These are phyloP conservation scores for Brachyalestes nurse DNA, from an alignment of 2,797 vertebrate genomes.

Conservation along the genomic window DNA sequence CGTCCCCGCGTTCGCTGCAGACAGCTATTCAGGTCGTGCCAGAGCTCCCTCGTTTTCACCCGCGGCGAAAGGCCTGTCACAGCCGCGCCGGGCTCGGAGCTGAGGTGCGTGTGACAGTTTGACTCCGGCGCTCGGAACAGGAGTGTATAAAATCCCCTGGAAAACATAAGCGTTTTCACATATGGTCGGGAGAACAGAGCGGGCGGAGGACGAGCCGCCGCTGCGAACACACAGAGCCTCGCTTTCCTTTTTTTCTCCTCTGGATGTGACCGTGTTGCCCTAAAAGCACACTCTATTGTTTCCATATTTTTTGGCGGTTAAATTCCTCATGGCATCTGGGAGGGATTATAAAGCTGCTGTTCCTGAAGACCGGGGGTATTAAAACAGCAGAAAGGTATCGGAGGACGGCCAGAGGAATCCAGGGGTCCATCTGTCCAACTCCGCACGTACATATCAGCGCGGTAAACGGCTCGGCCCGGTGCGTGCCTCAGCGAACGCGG, in stretches of 20 bases:
- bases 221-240: constrained; percentile 51
- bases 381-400: constrained; percentile 65
- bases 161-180: constrained; percentile 51
- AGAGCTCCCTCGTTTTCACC: background rate
- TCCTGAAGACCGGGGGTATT: constrained; percentile 64
- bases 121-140: constrained; percentile 53
- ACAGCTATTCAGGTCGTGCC: background rate
- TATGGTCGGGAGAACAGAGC: constrained; percentile 45
- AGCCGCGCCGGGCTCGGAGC: background rate
- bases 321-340: constrained; percentile 71
- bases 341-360: constrained; percentile 65
- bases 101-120: constrained; percentile 49
- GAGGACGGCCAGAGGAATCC: constrained; percentile 57
- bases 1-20: background rate
- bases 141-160: constrained; percentile 49
- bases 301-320: constrained; percentile 67
- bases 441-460: background rate
- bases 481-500: background rate
- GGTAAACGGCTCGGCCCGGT: constrained; percentile 15
- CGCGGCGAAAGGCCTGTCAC: background rate
- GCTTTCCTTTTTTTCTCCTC: constrained; percentile 5
- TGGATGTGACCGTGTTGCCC: constrained; percentile 59
- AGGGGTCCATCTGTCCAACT: constrained; percentile 21
- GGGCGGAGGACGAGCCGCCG: constrained; percentile 46
- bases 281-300: constrained; percentile 64